Conservation (phyloP, 2,797 vertebrate genomes). For the Pseudomugil tenellus region DNA sequence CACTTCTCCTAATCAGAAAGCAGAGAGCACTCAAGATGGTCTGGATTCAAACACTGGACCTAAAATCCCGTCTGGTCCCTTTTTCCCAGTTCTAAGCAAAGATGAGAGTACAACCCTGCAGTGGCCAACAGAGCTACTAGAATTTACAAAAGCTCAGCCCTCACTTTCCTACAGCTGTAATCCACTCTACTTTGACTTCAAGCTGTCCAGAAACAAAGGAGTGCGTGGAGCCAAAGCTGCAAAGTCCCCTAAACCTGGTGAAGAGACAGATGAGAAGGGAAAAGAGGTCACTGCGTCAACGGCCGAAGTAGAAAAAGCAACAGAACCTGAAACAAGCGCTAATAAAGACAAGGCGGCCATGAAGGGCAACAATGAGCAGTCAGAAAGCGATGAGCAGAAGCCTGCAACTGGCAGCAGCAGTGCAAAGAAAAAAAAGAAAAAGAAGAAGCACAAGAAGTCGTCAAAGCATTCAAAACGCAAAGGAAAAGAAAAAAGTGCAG, state of each 20-base stretch:
- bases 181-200: slow-evolving; percentile 98
- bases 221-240: slow-evolving; percentile 65
- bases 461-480: slow-evolving; percentile 89
- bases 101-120: slow-evolving; percentile 96
- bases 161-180: slow-evolving; percentile 98
- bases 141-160: slow-evolving; percentile 93
- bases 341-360: slow-evolving; percentile 69
- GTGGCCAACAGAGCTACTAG: slow-evolving; percentile 99
- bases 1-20: slow-evolving; percentile 54
- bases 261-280: slow-evolving; percentile 70
- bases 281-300: slow-evolving; percentile 62
- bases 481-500: slow-evolving; percentile 83
- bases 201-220: slow-evolving; percentile 93
- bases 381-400: slow-evolving; percentile 74
- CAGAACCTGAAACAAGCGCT: slow-evolving; percentile 57
- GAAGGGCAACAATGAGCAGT: slow-evolving; percentile 64
- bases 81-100: slow-evolving; percentile 95
- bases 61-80: slow-evolving; percentile 89
- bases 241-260: slow-evolving; percentile 69
- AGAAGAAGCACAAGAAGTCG: slow-evolving; percentile 99
- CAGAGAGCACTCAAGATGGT: slow-evolving; percentile 66
- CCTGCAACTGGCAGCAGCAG: slow-evolving; percentile 71
- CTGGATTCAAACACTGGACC: slow-evolving; percentile 83
- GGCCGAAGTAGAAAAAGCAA: slow-evolving; percentile 52
- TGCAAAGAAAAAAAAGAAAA: slow-evolving; percentile 91